Percentiles rank a stretch among this genome's conserved stretches.
Conservation (phyloP, 2,797 vertebrate species). For the Kryptolebias ocellatus region DNA sequence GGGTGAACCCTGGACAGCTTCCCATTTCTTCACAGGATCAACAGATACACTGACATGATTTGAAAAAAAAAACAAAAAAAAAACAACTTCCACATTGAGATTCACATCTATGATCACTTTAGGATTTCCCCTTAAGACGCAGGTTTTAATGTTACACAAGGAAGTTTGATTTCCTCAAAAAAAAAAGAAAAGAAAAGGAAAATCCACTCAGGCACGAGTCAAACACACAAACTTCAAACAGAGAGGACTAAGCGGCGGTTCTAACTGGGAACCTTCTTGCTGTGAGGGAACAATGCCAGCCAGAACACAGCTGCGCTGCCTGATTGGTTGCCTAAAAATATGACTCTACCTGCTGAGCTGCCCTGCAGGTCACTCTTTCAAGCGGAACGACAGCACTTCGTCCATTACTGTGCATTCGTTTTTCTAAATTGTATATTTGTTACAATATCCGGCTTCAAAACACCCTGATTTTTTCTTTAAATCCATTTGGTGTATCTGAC, state of each 20-base stretch:
- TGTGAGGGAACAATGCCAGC: background rate
- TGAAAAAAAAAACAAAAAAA: background rate
- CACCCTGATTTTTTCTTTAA: too few relatives aligned
- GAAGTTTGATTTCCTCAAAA: too few relatives aligned
- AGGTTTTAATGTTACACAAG: too few relatives aligned
- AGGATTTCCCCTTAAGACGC: too few relatives aligned
- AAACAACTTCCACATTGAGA: too few relatives aligned
- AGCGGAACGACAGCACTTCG: background rate
- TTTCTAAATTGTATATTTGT: background rate
- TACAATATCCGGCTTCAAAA: too few relatives aligned
- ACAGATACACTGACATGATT: background rate
- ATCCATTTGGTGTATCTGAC: too few relatives aligned
- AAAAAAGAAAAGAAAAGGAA: too few relatives aligned
- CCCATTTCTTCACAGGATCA: background rate
- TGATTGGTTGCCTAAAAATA: background rate
- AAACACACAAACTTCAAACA: background rate
- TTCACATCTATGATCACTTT: too few relatives aligned
- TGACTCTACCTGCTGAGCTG: background rate
- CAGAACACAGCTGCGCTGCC: background rate
- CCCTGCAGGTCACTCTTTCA: background rate
- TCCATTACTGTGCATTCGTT: too few relatives aligned
- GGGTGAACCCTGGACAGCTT: background rate
- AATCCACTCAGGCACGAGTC: too few relatives aligned
- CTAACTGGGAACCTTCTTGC: background rate
- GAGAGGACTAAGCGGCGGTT: background rate